Evolutionary conservation across 92 coral and sea anemone species (phyloP).

Genomic region (Epizoanthus stellaris): DNA sequence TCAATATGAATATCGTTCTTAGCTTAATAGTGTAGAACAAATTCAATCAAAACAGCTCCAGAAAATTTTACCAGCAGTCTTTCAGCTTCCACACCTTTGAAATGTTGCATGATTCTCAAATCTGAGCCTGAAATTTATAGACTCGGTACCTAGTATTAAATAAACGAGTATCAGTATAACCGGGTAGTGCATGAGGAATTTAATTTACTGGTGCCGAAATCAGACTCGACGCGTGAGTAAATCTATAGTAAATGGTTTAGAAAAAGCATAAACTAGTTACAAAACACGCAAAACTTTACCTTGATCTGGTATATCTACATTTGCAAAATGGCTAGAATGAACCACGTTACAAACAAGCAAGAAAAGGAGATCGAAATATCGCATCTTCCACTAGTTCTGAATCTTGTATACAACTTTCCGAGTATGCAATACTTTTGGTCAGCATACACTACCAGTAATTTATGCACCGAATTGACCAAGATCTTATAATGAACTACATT

Average conservation of each 20-base stretch:
- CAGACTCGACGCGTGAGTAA: neutral
- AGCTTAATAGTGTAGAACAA: neutral
- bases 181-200: no score
- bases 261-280: neutral
- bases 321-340: conserved; percentile 33
- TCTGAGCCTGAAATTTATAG: no score
- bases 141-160: no score
- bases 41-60: no score
- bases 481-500: no score
- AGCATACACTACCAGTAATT: neutral
- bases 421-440: neutral
- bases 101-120: no score
- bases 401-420: neutral
- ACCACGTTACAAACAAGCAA: neutral
- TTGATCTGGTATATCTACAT: conserved; percentile 34
- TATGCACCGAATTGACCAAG: conserved; percentile 12
- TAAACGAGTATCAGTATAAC: no score
- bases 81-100: no score
- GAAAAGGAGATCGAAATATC: neutral
- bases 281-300: conserved; percentile 6
- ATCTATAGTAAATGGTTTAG: neutral
- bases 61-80: no score
- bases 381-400: neutral
- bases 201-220: no score
- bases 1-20: neutral